Evolutionary conservation across 2,888 invertebrate species (phyloP), one percentile per base, ranked within the genome.

Genomic region (Poecilobothrus nobilitatus): DNA sequence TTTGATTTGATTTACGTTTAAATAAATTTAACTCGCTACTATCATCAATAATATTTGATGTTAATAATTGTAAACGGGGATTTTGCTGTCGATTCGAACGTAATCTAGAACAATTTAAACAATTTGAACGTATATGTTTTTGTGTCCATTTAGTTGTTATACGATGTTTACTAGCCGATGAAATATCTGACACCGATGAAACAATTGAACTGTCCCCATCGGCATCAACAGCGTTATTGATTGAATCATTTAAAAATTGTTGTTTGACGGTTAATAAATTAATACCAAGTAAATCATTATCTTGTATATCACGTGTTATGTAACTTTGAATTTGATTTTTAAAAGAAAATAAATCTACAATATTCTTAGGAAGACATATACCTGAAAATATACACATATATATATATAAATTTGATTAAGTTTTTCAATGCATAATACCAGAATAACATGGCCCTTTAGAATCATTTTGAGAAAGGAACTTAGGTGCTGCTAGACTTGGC

Each of bases 161-260:
- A 27, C 71, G 70, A 61, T 79, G 78, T 70, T 81, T 81, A 67
- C 81, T 82, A 41, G 78, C 78, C 53, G 79, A 79, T 0, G 82
- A 82, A 34, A 82, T 76, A 72, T 83, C 83, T 18, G 83, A 83
- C n/a, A 81, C 76, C 66, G 81, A 82, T 62, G 82, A 82, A 69
- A 82, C 80, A 6, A 79, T 76, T 37, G 79, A 80, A 34, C 80
- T 79, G 71, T 80, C 82, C 20, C 75, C 78, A 37, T 34, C 65
- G 4, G 5, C 63, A 27, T 15, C 27, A 15, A 27, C 27, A 37
- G 33, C 33, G 20, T 34, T 20, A 68, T 78, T 80, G 33, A 79
- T 74, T 0, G 79, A 80, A 72, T 82, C 81, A 70, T 79, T 79
- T 15, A 80, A 76, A 68, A 77, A 76, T 70, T 80, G 79, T 66